Evolutionary conservation across 1,140 invertebrate species (phyloP), one percentile per base, ranked within the genome.

Genomic region (Magallana ariakensis): DNA sequence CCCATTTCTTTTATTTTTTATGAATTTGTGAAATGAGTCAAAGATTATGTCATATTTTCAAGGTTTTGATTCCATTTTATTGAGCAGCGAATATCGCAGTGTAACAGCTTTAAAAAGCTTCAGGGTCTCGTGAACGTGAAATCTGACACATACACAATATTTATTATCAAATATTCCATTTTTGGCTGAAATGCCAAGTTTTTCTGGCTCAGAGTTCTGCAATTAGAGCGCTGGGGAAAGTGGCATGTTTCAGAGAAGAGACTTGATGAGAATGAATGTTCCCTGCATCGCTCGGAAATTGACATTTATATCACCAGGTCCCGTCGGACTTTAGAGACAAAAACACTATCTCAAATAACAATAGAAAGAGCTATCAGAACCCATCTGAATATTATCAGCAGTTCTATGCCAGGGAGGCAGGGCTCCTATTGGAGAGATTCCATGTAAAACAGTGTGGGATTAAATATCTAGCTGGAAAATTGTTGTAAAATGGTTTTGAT

Each of bases 31-130:
- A 75, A 26, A 75, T 75, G 66, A 75, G 66, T 75, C 66, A 33
- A 75, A 33, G 66, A 75, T 75, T 75, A 75, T 75, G 66, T 75
- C 66, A 75, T 75, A 26, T 26, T 75, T 75, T 75, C 33, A 75
- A 75, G 66, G 66, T 26, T 75, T 75, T 33, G 22, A 75, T 75
- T 75, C 22, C 66, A 75, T 75, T 75, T 75, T 75, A 13, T 26
- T 13, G 19, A 26, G 22, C 19, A 26, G 22, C 15, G 10, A 75
- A 75, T 75, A 26, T 10, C 15, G 3, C 19, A 75, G 66, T 19
- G 66, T 26, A 46, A 26, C 22, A 26, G 19, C 22, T 13, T 75
- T 75, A 26, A 22, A 75, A 9, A 26, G 66, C 22, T 75, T 11
- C 15, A 26, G 22, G 15, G 66, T 26, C 66, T 22, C 22, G 3